Conservation (phyloP, 2,888 invertebrate species). For the Tridacna crocea region DNA sequence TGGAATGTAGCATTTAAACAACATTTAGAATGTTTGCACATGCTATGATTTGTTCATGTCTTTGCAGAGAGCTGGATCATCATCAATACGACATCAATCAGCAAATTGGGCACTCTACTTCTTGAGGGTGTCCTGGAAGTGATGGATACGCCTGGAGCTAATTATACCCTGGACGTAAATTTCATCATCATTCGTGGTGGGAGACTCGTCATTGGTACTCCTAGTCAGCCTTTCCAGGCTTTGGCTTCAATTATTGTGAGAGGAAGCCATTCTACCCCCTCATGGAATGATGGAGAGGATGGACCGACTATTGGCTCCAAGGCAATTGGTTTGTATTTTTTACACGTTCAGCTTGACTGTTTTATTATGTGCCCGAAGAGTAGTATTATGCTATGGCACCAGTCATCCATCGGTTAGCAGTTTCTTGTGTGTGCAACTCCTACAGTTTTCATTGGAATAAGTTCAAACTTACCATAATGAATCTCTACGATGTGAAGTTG, state of each 20-base stretch:
- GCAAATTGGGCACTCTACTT: conserved; percentile 58
- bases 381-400: too few species aligned
- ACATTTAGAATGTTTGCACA: too few species aligned
- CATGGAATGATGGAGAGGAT: conserved; percentile 42
- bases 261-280: conserved; percentile 58
- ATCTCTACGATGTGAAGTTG: too few species aligned
- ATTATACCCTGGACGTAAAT: conserved; percentile 62
- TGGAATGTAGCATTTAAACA: too few species aligned
- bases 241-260: conserved; percentile 60
- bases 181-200: conserved; percentile 71
- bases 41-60: too few species aligned
- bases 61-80: conserved; percentile 68
- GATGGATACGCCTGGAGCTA: conserved; percentile 51
- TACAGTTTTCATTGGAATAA: too few species aligned
- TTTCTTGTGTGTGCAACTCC: too few species aligned
- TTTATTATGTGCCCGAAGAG: neutral
- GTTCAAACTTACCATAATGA: too few species aligned
- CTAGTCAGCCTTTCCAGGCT: conserved; percentile 62
- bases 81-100: conserved; percentile 59
- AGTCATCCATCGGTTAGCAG: too few species aligned
- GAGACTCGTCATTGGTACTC: conserved; percentile 68
- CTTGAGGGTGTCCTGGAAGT: conserved; percentile 69
- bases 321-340: conserved; percentile 68
- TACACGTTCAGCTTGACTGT: neutral
- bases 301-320: conserved; percentile 67